phyloP scores from a whole-genome alignment of 2,797 vertebrate species.

The Chelidonichthys spinosus region DNA sequence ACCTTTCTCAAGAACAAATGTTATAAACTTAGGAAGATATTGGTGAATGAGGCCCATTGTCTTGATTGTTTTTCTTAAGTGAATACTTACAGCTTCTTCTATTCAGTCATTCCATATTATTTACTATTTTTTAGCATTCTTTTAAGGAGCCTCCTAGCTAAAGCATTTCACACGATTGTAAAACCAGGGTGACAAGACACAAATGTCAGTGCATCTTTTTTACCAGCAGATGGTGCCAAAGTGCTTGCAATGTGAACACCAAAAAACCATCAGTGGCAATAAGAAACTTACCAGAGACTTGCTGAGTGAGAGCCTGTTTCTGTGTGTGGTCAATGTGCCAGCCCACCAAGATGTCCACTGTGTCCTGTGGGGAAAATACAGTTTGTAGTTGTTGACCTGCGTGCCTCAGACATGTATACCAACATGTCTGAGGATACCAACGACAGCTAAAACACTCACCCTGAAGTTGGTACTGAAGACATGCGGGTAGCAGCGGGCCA shows the following conservation, averaged over 20 bases:
- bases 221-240: background rate
- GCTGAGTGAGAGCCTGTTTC: conserved; percentile 92
- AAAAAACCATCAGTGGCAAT: background rate
- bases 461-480: conserved; percentile 99
- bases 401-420: background rate
- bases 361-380: conserved; percentile 85
- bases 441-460: conserved; percentile 79
- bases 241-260: background rate
- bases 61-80: no score
- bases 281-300: conserved; percentile 92
- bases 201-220: background rate
- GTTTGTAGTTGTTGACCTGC: background rate
- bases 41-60: no score
- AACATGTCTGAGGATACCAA: no score
- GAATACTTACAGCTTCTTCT: no score
- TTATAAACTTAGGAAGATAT: no score
- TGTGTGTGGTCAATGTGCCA: conserved; percentile 99
- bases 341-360: conserved; percentile 97
- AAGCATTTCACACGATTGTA: no score
- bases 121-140: no score
- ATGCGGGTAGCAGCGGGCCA: conserved; percentile 97
- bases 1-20: no score
- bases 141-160: no score
- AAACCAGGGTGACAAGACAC: no score
- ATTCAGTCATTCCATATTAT: no score